Conservation (phyloP, 2,888 invertebrate genomes). For the Plebejus argus region DNA sequence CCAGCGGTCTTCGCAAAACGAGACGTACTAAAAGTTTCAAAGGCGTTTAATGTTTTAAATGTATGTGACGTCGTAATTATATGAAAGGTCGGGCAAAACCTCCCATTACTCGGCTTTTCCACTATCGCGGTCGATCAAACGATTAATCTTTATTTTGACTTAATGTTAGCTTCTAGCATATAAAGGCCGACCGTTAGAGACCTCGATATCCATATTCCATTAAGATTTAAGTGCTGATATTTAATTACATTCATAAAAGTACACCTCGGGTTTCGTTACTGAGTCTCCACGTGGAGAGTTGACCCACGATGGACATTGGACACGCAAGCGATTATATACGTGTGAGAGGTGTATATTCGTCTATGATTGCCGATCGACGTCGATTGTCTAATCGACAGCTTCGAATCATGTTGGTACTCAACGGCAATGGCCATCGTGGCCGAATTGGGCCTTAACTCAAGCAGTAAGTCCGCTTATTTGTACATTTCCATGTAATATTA, state of each 20-base stretch:
- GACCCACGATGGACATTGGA: not conserved
- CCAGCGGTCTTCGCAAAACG: no score
- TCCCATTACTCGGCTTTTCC: not conserved
- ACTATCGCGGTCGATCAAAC: conserved; percentile 2
- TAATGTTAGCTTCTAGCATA: not conserved
- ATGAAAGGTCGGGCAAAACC: no score
- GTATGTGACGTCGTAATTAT: not conserved
- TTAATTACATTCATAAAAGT: conserved; percentile 7
- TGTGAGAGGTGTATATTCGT: not conserved
- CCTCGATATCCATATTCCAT: conserved; percentile 6
- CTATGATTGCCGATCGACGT: not conserved
- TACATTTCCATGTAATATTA: no score
- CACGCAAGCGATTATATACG: not conserved
- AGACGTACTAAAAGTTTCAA: no score
- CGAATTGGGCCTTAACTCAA: no score
- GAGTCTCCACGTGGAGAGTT: not conserved
- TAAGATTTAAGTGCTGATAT: not conserved
- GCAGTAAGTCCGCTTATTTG: no score
- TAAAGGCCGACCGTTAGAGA: conserved; percentile 7
- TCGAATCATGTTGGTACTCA: no score
- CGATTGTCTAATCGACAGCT: not conserved
- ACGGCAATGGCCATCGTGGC: no score
- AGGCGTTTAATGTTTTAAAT: no score
- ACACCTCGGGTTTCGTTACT: not conserved
- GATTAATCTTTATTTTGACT: conserved; percentile 6